Evolutionary conservation across 2,888 invertebrate species (phyloP).

Genomic region (Drosophila antonietae): DNA sequence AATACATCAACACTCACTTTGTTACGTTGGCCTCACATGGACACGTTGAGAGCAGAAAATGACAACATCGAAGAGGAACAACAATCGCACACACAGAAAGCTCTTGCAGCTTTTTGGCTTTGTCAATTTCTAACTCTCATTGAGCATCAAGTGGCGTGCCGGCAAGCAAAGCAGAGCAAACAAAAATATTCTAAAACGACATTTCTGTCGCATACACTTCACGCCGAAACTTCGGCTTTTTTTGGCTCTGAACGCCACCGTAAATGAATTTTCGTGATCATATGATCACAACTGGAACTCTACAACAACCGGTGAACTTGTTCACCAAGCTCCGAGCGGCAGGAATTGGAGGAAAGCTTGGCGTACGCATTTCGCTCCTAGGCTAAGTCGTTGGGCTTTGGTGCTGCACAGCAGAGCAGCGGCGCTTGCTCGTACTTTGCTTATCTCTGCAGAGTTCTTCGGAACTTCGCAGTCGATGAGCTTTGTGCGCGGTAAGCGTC

Average conservation of each 20-base stretch:
- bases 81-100: slow-evolving; percentile 6
- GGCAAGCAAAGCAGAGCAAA: slow-evolving; percentile 57
- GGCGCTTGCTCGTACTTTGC: background rate
- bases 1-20: slow-evolving; percentile 41
- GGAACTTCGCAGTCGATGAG: slow-evolving; percentile 10
- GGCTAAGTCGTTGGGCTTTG: slow-evolving; percentile 14
- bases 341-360: slow-evolving; percentile 3
- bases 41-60: slow-evolving; percentile 16
- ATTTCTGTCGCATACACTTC: slow-evolving; percentile 12
- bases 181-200: background rate
- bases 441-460: slow-evolving; percentile 15
- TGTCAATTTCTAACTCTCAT: slow-evolving; percentile 26
- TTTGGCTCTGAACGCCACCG: slow-evolving; percentile 58
- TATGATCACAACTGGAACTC: slow-evolving; percentile 1
- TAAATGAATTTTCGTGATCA: background rate
- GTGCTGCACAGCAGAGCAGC: slow-evolving; percentile 6
- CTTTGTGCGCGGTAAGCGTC: slow-evolving; percentile 5
- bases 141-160: slow-evolving; percentile 42
- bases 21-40: slow-evolving; percentile 42
- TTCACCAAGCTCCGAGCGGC: slow-evolving; percentile 25
- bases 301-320: slow-evolving; percentile 13
- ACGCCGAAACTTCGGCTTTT: slow-evolving; percentile 49
- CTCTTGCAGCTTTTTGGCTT: slow-evolving; percentile 11
- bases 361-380: slow-evolving; percentile 49
- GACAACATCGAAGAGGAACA: slow-evolving; percentile 15